Evolutionary conservation across 1,140 invertebrate genomes (phyloP), one percentile per base, ranked within the genome.

Genomic region (Trinorchestia longiramus): DNA sequence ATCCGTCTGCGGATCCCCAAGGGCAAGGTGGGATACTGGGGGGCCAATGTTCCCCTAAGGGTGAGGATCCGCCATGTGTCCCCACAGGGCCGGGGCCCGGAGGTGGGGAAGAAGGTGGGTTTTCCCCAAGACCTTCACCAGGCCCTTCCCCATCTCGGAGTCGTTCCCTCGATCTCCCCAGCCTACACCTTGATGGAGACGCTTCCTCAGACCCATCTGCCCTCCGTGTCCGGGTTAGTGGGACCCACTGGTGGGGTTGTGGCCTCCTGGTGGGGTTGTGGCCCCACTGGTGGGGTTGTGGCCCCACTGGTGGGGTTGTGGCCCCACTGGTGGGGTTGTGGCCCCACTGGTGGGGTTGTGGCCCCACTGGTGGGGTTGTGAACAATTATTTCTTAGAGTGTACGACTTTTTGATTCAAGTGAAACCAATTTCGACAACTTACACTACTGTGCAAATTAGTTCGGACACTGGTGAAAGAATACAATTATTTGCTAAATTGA

Each of bases 91-190:
- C 92, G 4, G 92, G 92, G 1, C 92, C 92, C 43, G 88, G 88
- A 4, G 92, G 92, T 45, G 92, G 92, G 17, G 92, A 45, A 6
- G 43, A 44, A 8, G 92, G 6, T 0, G 92, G 43, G 11, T 94
- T 41, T 44, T 94, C 92, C 92, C 92, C 92, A 6, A 47, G 92
- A 47, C 92, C 92, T 23, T 94, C 92, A 28, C 92, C 92, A 15
- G 92, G 92, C 40, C 92, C 92, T 19, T 94, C 92, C 40, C 92
- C 92, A 43, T 94, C 92, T n/a, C 43, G 92, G 6, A 94, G 92
- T 43, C 43, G 92, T 0, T 94, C 92, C 92, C 44, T 94, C 6
- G 92, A 94, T 40, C 92, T 94, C 43, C 92, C 92, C 43, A 43
- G 41, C 36, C 43, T 94, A 0, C 92, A 94, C 44, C 92, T 94